A percentile compares a stretch with the other conserved stretches of the same genome.
Evolutionary conservation across 2,888 invertebrate genomes (phyloP).

Genomic region (Callinectes sapidus): DNA sequence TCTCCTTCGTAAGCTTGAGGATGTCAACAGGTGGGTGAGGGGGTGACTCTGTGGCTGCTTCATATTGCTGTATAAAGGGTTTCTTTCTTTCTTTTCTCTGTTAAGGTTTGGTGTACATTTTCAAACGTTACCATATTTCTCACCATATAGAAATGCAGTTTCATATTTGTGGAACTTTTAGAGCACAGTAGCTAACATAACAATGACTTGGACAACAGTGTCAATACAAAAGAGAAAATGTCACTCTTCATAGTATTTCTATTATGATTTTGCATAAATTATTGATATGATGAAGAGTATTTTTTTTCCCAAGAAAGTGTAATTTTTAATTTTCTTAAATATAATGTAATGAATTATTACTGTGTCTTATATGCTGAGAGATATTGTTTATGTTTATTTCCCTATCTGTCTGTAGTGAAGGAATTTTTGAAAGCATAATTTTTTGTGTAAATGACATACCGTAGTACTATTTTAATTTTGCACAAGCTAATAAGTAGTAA

Average conservation of each 20-base stretch:
- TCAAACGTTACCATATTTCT: not conserved
- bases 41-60: not conserved
- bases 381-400: not conserved
- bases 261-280: too few species aligned
- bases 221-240: too few species aligned
- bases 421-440: not conserved
- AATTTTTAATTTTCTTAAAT: too few species aligned
- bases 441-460: not conserved
- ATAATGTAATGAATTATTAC: too few species aligned
- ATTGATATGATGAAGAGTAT: too few species aligned
- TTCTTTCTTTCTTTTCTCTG: not conserved
- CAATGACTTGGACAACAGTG: too few species aligned
- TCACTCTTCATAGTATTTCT: too few species aligned
- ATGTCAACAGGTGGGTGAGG: conserved; percentile 85
- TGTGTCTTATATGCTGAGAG: too few species aligned
- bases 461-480: conserved; percentile 8
- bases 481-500: conserved; percentile 26
- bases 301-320: too few species aligned
- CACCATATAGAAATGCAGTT: too few species aligned
- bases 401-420: not conserved
- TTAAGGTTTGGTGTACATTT: conserved; percentile 21
- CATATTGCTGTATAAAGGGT: not conserved
- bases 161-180: too few species aligned
- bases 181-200: too few species aligned
- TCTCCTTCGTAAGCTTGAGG: conserved; percentile 89